Evolutionary conservation across 1,140 invertebrate genomes (phyloP).

Genomic region (Pygmarrhopalites habei): DNA sequence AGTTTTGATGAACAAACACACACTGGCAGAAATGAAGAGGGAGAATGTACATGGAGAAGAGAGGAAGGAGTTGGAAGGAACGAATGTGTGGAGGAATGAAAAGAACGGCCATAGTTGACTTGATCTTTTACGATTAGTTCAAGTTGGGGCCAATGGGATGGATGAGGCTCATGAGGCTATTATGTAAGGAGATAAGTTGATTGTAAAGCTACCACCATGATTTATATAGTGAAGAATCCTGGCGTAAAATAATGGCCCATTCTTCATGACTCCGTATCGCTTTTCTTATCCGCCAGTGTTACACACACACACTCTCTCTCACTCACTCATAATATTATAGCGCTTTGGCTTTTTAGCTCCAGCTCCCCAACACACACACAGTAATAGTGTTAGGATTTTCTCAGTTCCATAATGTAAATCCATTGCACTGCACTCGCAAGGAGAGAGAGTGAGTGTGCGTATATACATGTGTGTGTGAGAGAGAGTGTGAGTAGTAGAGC

Average conservation of each 20-base stretch:
- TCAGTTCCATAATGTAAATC: neutral
- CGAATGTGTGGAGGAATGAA: neutral
- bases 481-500: neutral
- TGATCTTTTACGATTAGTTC: neutral
- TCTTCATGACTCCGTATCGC: neutral
- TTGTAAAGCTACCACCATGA: conserved; percentile 5
- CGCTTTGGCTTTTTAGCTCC: too few relatives aligned
- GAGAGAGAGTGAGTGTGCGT: neutral
- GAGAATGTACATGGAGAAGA: too few relatives aligned
- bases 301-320: neutral
- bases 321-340: neutral
- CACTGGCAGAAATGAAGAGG: too few relatives aligned
- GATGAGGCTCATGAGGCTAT: neutral
- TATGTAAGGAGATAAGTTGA: conserved; percentile 5
- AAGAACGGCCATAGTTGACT: neutral
- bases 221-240: conserved; percentile 7
- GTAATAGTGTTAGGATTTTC: neutral
- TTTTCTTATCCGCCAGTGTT: neutral
- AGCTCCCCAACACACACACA: too few relatives aligned
- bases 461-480: neutral
- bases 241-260: conserved; percentile 8
- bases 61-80: too few relatives aligned
- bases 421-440: neutral
- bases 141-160: conserved; percentile 1
- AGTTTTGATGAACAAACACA: too few relatives aligned